Conservation (phyloP, 1,140 invertebrate genomes). For the Palaemon carinicauda region DNA sequence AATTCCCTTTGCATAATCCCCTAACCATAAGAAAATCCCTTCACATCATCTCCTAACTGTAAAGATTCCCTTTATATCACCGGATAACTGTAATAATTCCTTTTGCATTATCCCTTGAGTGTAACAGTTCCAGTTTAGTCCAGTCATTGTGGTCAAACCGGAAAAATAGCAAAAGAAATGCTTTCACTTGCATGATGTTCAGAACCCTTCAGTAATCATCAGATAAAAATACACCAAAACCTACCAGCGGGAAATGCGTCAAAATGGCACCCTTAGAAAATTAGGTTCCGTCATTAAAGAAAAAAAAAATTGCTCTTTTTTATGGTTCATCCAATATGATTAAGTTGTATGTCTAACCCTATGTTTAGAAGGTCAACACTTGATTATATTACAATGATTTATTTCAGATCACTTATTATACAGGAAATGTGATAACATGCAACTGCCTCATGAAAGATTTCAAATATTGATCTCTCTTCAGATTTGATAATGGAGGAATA, state of each 20-base stretch:
- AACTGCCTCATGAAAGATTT: background rate
- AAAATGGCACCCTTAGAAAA: background rate
- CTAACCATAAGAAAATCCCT: too few relatives aligned
- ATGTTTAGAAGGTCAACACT: slow-evolving; percentile 16
- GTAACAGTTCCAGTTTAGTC: background rate
- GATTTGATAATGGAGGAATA: background rate
- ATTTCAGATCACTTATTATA: background rate
- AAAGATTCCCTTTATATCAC: too few relatives aligned
- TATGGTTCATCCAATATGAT: background rate
- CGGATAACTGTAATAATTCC: too few relatives aligned
- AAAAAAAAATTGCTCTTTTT: background rate
- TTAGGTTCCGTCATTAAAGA: background rate
- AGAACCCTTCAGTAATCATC: background rate
- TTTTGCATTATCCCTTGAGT: too few relatives aligned
- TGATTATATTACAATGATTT: background rate
- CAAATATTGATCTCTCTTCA: background rate
- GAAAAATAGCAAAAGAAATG: background rate
- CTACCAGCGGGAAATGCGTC: background rate
- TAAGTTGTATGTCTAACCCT: background rate
- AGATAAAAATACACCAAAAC: background rate
- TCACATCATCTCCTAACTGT: too few relatives aligned
- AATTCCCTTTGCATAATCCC: too few relatives aligned
- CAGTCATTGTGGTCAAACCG: background rate
- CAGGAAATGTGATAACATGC: background rate
- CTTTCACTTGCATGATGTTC: background rate